Base-by-base conservation (phyloP, 1,140 invertebrate species). In the Drosophila gunungcola region DNA sequence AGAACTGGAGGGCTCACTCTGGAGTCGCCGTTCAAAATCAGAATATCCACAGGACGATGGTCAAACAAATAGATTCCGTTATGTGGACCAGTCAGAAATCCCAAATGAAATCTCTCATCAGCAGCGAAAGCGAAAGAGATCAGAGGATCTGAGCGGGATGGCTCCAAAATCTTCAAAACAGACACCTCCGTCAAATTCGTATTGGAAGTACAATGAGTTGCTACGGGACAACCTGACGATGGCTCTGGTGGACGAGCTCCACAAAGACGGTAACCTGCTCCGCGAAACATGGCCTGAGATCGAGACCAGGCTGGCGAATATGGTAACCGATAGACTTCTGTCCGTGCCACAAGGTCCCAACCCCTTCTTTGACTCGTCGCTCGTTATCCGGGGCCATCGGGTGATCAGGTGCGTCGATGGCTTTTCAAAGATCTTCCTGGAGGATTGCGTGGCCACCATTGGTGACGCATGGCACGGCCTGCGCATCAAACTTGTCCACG, bases 281-380 rank as follows among this genome's bases (percentile, higher is more conserved):
- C 1, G 6, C 11, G 32, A 53, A 55, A 54, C 9, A 3, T 54
- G 34, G 52, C 3, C 43, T n/a, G 39, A 45, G 39, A 38, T 53
- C 51, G 51, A 53, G 34, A 38, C 11, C 51, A 21, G 11, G 13
- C 13, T 53, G 32, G 52, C 34, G 3, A 3, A 54, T 12, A 25
- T 54, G 52, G 52, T 54, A 11, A 54, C 41, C 2, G 56, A 48
- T 16, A 34, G 55, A 13, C 9, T 49, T 2, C 3, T 54, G n/a
- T 16, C 34, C 21, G 12, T n/a, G 6, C 36, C 21, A 7, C 2
- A n/a, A 0, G 52, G 32, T 54, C 52, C 36, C 2, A 25, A 27
- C 2, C 43, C 29, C 12, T 51, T 16, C 29, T 52, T 51, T 3
- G 56, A 58, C 29, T 51, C 16, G 0, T 51, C 29, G 3, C 16